Conservation (phyloP, 2,113 vertebrate genomes). For the Brevimyrus niger region DNA sequence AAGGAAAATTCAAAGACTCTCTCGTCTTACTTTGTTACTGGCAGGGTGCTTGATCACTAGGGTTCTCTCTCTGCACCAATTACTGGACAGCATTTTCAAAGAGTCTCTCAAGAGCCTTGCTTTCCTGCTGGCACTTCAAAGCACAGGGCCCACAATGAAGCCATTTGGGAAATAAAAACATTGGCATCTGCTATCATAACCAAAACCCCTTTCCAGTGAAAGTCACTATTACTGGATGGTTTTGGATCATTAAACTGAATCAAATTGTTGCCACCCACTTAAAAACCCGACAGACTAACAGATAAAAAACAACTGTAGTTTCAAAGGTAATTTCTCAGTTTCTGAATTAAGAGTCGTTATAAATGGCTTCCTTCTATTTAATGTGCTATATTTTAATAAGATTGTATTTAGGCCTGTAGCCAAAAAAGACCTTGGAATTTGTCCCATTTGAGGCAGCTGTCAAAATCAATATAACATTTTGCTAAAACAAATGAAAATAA, state of each 20-base stretch:
- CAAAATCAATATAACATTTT: neutral
- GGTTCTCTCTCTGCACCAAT: conserved; percentile 10
- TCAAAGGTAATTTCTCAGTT: neutral
- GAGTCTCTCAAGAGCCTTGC: neutral
- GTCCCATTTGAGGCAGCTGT: neutral
- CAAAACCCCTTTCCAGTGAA: neutral
- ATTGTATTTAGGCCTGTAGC: neutral
- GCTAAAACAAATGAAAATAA: neutral
- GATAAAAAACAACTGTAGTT: neutral
- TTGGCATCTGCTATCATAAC: neutral
- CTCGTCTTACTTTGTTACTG: conserved; percentile 11
- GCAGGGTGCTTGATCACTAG: neutral
- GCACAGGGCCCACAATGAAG: neutral
- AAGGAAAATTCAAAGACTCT: conserved; percentile 21
- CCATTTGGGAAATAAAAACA: neutral
- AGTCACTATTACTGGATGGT: neutral
- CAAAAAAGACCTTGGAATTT: neutral
- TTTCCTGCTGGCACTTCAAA: conserved; percentile 7
- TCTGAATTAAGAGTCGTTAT: neutral
- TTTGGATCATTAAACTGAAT: conserved; percentile 1
- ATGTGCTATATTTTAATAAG: neutral
- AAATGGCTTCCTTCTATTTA: neutral
- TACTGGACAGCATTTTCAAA: conserved; percentile 19
- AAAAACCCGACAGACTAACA: neutral
- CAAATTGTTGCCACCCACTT: neutral